Base-by-base conservation (phyloP, 2,113 vertebrate species). In the Agapornis roseicollis region DNA sequence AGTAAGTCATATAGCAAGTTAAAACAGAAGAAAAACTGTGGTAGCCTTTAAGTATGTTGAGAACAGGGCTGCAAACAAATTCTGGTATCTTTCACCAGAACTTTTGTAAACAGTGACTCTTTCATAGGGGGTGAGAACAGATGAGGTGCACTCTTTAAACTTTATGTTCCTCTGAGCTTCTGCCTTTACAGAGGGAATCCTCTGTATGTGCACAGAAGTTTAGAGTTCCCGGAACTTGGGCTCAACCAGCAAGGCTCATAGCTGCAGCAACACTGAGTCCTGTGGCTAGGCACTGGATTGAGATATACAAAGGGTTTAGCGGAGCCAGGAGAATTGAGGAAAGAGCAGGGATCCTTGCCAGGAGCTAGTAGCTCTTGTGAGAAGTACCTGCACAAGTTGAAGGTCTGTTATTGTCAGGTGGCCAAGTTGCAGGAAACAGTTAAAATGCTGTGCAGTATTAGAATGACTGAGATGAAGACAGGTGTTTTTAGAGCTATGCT, bases 231-330 rank as follows among this genome's bases (percentile, higher is more conserved):
- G 50, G 35, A 69, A 69, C 61, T 20, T 44, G 16, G 25, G 31
- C 49, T 29, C 56, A 39, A 49, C 7, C 2, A 1, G 6, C 1
- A 5, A 47, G n/a, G n/a, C 11, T 27, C 10, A 8, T n/a, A 33
- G 22, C 8, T 39, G 64, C 1, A 4, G 10, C 41, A 58, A 31
- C 1, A 5, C 27, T 37, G 23, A 56, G 7, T 31, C 28, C 50
- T 25, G 16, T 33, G 41, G 15, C 50, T 46, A 42, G 12, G 50
- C 2, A 5, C 9, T 80, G 35, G 25, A 29, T 3, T 3, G 10
- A 41, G 29, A 8, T 27, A 39, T 22, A 16, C 24, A 50, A 29
- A 14, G 5, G 8, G 5, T 10, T 42, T 25, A 58, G 24, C 1
- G 2, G 61, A 53, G 31, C 46, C 52, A 47, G 41, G 28, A 23